Percentiles rank a stretch among this genome's conserved stretches.
These are phyloP conservation scores for Chrysotoxum bicinctum DNA, from an alignment of 2,888 invertebrate genomes.

Conservation along the genomic window DNA sequence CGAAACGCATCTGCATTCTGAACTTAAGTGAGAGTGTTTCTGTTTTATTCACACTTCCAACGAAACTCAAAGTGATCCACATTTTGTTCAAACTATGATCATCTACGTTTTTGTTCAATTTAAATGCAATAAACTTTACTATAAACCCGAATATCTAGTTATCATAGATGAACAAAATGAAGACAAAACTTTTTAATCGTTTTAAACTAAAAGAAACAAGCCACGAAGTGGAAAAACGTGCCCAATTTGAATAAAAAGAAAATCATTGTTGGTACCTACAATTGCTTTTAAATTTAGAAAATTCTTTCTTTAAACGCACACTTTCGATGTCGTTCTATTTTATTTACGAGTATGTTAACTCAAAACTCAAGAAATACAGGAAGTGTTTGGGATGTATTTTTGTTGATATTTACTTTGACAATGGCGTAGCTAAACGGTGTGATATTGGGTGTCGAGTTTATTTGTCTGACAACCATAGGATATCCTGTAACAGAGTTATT, in stretches of 20 bases:
- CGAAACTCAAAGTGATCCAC: conserved; percentile 51
- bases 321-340: conserved; percentile 48
- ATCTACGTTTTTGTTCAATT: conserved; percentile 7
- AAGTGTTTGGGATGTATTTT: conserved; percentile 24
- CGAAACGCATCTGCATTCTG: conserved; percentile 43
- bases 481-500: background rate
- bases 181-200: conserved; percentile 36
- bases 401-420: conserved; percentile 17
- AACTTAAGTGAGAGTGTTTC: conserved; percentile 59
- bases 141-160: conserved; percentile 58
- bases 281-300: conserved; percentile 60
- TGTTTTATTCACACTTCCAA: conserved; percentile 54
- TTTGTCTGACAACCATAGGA: background rate
- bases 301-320: conserved; percentile 18
- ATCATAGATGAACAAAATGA: conserved; percentile 26
- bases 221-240: conserved; percentile 33
- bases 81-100: conserved; percentile 3
- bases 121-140: conserved; percentile 26
- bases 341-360: conserved; percentile 31
- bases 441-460: background rate
- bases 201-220: conserved; percentile 1
- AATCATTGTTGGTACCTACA: conserved; percentile 13
- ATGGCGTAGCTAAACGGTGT: background rate
- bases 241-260: conserved; percentile 33
- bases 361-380: conserved; percentile 12